A percentile compares a stretch with the other conserved stretches of the same genome.
Evolutionary conservation across 2,888 invertebrate species (phyloP).

Genomic region (Drosophila nigricruria): DNA sequence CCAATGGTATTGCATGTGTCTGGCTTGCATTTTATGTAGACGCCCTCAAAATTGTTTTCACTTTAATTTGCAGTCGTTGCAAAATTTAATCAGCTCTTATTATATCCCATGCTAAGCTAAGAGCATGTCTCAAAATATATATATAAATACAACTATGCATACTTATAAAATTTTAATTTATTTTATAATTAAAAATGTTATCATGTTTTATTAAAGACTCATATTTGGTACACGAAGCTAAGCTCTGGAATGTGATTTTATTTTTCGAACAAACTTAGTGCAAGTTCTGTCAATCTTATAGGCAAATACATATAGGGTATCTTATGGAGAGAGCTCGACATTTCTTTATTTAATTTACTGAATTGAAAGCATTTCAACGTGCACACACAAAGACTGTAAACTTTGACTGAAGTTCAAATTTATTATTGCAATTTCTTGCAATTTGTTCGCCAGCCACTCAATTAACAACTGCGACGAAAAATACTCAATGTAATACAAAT

Average conservation of each 20-base stretch:
- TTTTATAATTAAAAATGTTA: background rate
- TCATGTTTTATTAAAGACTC: background rate
- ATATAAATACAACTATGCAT: background rate
- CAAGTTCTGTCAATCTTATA: no score
- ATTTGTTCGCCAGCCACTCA: constrained; percentile 24
- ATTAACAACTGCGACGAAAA: constrained; percentile 35
- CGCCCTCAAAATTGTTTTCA: constrained; percentile 67
- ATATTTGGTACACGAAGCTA: background rate
- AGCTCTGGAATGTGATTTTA: background rate
- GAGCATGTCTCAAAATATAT: constrained; percentile 5
- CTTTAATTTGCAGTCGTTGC: constrained; percentile 78
- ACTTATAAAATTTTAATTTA: background rate
- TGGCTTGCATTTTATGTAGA: constrained; percentile 49
- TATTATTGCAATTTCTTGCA: constrained; percentile 36
- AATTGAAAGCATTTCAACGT: constrained; percentile 36
- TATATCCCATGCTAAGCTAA: constrained; percentile 13
- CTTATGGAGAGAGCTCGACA: background rate
- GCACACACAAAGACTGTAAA: constrained; percentile 49
- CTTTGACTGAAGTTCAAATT: constrained; percentile 45
- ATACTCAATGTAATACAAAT: constrained; percentile 12
- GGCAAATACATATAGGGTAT: background rate
- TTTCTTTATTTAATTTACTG: constrained; percentile 9
- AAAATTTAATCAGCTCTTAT: constrained; percentile 74
- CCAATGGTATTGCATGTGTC: constrained; percentile 54
- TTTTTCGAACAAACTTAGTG: background rate